Evolutionary conservation across 2,888 invertebrate genomes (phyloP).

Genomic region (Drosophila hamatofila): DNA sequence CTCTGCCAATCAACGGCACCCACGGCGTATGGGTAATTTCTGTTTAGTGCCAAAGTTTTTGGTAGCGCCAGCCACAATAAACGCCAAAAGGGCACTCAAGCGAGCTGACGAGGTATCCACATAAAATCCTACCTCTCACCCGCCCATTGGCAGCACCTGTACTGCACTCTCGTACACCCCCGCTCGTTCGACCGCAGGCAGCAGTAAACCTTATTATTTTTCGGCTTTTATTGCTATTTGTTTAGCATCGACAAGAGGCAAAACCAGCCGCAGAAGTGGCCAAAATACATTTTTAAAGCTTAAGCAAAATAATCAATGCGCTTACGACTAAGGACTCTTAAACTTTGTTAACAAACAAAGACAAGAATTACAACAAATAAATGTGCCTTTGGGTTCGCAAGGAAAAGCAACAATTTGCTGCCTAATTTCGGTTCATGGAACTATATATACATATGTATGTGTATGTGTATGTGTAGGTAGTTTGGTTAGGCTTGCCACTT

Average conservation of each 20-base stretch:
- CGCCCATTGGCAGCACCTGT: conserved; percentile 2
- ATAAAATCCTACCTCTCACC: conserved; percentile 34
- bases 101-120: conserved; percentile 58
- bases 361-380: not conserved
- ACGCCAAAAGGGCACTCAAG: conserved; percentile 77
- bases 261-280: conserved; percentile 18
- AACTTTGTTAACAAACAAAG: conserved; percentile 9
- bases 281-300: conserved; percentile 28
- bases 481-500: not conserved
- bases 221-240: conserved; percentile 74
- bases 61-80: conserved; percentile 65
- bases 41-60: conserved; percentile 69
- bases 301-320: conserved; percentile 34
- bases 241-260: conserved; percentile 54
- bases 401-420: not conserved
- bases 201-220: conserved; percentile 74
- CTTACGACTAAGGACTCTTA: conserved; percentile 10
- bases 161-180: not conserved
- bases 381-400: not conserved
- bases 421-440: not conserved
- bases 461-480: not conserved
- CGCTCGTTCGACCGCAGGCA: conserved; percentile 40
- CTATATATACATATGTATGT: not conserved
- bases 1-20: conserved; percentile 67
- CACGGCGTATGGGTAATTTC: conserved; percentile 78